phyloP scores from a whole-genome alignment of 2,113 vertebrate genomes.

The Boulengerochromis microlepis region DNA sequence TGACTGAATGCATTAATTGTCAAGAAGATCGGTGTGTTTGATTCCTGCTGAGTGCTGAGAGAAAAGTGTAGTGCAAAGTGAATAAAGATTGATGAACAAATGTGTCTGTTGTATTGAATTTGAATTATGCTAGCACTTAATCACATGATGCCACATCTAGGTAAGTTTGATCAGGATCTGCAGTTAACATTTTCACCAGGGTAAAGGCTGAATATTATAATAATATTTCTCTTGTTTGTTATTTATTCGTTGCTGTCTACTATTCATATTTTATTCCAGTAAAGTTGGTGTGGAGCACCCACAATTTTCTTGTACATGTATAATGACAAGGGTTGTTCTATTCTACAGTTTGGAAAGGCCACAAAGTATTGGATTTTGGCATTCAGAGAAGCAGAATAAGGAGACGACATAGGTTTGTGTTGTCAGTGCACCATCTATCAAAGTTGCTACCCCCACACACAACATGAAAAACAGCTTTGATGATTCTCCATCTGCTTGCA shows the following conservation, averaged over 20 bases:
- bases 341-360: neutral
- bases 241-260: neutral
- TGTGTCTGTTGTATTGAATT: neutral
- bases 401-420: neutral
- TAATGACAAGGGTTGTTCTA: neutral
- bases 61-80: neutral
- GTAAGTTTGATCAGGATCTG: neutral
- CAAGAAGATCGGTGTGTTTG: neutral
- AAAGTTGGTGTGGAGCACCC: neutral
- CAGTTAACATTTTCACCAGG: neutral
- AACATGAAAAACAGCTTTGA: neutral
- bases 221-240: neutral
- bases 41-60: neutral
- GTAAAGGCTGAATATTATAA: neutral
- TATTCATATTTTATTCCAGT: neutral
- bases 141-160: neutral
- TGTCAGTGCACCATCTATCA: neutral
- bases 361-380: neutral
- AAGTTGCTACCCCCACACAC: neutral
- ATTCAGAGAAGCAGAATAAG: neutral
- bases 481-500: neutral
- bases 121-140: neutral
- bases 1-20: neutral
- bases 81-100: conserved; percentile 43
- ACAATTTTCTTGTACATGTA: neutral